Evolutionary conservation across 2,888 invertebrate genomes (phyloP).

Genomic region (Stratiomys singularior): DNA sequence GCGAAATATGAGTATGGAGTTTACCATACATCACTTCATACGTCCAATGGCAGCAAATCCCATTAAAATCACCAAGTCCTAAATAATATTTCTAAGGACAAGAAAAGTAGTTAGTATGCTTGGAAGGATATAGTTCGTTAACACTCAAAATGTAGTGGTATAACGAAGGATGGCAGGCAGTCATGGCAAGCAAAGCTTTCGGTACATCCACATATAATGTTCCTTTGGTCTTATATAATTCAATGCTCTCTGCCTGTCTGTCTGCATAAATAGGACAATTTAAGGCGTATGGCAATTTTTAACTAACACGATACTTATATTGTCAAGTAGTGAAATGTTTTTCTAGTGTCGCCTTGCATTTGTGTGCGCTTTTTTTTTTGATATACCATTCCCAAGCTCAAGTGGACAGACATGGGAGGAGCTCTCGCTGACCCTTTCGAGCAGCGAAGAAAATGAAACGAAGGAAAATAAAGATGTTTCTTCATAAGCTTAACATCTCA

Average conservation of each 20-base stretch:
- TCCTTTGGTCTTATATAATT: not conserved
- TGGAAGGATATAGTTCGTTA: not conserved
- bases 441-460: no score
- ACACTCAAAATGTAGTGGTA: not conserved
- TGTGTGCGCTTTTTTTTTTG: no score
- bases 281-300: not conserved
- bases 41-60: not conserved
- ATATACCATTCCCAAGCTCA: no score
- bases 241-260: not conserved
- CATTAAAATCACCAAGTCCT: not conserved
- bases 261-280: not conserved
- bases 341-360: not conserved
- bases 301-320: not conserved
- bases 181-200: no score
- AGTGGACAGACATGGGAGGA: no score
- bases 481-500: no score
- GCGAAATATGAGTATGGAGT: no score
- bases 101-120: not conserved
- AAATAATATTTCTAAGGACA: not conserved
- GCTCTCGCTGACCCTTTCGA: no score
- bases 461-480: no score
- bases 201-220: not conserved
- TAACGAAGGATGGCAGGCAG: no score
- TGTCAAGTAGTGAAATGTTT: slow-evolving; percentile 1
- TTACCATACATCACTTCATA: no score